These are phyloP conservation scores for Prorops nasuta DNA, from an alignment of 1,140 invertebrate genomes.

Conservation along the genomic window DNA sequence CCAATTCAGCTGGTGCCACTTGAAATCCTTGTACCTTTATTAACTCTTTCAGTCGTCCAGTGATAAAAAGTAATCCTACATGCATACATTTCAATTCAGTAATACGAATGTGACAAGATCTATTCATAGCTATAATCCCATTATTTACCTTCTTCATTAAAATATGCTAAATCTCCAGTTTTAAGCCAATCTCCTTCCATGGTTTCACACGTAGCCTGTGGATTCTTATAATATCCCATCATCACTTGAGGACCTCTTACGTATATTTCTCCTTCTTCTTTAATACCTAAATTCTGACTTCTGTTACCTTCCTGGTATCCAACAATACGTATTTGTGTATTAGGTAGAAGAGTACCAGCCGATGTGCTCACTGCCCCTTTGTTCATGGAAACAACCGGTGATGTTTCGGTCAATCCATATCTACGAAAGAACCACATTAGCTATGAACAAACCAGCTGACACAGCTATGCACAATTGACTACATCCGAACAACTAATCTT, in stretches of 20 bases:
- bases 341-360: slow-evolving; percentile 63
- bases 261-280: slow-evolving; percentile 32
- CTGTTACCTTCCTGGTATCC: slow-evolving; percentile 42
- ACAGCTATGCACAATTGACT: too few relatives aligned
- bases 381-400: slow-evolving; percentile 48
- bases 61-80: slow-evolving; percentile 50
- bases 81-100: slow-evolving; percentile 43
- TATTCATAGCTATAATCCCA: slow-evolving; percentile 20
- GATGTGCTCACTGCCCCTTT: slow-evolving; percentile 21
- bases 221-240: slow-evolving; percentile 61
- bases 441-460: too few relatives aligned
- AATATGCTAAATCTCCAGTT: slow-evolving; percentile 75
- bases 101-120: slow-evolving; percentile 59
- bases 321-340: slow-evolving; percentile 67
- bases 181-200: slow-evolving; percentile 71
- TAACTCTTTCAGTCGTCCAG: slow-evolving; percentile 61
- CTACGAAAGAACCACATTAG: too few relatives aligned
- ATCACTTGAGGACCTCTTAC: slow-evolving; percentile 38
- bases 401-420: slow-evolving; percentile 69
- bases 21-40: slow-evolving; percentile 62
- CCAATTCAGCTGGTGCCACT: slow-evolving; percentile 42
- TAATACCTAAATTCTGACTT: slow-evolving; percentile 22
- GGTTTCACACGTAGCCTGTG: slow-evolving; percentile 53
- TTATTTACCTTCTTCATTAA: slow-evolving; percentile 27
- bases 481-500: slow-evolving; percentile 15